Conservation (phyloP, 2,888 invertebrate species). For the Tupiocoris notatus region DNA sequence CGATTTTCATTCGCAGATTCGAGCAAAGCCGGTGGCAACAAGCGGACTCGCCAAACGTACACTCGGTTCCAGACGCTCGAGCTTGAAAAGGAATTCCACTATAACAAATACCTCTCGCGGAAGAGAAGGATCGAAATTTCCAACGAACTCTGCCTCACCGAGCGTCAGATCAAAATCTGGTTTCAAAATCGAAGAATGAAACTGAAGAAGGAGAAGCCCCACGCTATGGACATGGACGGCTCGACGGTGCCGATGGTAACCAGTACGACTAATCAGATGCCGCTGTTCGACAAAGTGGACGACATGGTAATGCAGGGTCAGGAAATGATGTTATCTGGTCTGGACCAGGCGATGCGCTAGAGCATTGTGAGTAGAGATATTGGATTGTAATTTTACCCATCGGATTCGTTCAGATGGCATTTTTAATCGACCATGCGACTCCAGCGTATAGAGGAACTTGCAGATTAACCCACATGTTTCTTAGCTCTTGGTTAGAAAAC, state of each 20-base stretch:
- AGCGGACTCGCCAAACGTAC: constrained; percentile 75
- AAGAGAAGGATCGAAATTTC: constrained; percentile 95
- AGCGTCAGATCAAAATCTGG: constrained; percentile 98
- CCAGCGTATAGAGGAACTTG: no score
- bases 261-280: constrained; percentile 42
- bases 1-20: no score
- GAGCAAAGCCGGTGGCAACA: constrained; percentile 91
- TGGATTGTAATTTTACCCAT: no score
- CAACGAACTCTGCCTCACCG: constrained; percentile 92
- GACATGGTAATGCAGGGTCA: not conserved
- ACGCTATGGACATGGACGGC: constrained; percentile 28
- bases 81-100: constrained; percentile 97
- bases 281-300: constrained; percentile 43
- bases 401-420: no score
- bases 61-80: constrained; percentile 94
- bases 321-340: constrained; percentile 4
- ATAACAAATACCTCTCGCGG: constrained; percentile 94
- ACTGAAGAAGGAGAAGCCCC: constrained; percentile 90
- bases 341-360: constrained; percentile 27
- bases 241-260: constrained; percentile 40
- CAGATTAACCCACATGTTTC: no score
- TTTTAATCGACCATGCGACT: no score
- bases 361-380: not conserved
- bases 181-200: constrained; percentile 99
- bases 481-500: no score